These are phyloP conservation scores for Aleiodes leptofemur DNA, from an alignment of 2,888 invertebrate genomes.

Conservation along the genomic window DNA sequence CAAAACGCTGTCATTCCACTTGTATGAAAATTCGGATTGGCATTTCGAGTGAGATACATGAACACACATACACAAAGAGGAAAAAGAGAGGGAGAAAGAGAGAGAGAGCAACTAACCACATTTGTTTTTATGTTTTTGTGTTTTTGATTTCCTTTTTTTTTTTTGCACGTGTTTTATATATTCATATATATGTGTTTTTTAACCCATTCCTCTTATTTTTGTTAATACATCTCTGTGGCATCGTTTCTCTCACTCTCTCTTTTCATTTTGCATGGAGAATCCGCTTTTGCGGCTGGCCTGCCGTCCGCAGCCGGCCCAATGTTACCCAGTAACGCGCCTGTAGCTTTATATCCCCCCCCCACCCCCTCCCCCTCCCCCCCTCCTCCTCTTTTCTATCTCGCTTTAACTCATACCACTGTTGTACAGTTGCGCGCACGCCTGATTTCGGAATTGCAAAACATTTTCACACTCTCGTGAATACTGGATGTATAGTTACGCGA, in stretches of 20 bases:
- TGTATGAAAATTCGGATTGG: slow-evolving; percentile 29
- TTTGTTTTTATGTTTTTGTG: slow-evolving; percentile 30
- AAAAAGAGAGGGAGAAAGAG: background rate
- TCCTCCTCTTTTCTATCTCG: no score
- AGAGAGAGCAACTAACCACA: background rate
- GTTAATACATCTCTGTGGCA: slow-evolving; percentile 47
- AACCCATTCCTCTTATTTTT: slow-evolving; percentile 19
- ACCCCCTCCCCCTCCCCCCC: no score
- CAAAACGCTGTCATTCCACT: slow-evolving; percentile 20
- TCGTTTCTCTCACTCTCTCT: slow-evolving; percentile 52
- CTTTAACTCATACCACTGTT: no score
- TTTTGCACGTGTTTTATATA: slow-evolving; percentile 20
- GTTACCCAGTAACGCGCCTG: slow-evolving; percentile 35
- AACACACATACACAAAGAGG: background rate
- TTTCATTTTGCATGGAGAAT: slow-evolving; percentile 56
- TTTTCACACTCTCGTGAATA: slow-evolving; percentile 72
- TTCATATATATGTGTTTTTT: no score
- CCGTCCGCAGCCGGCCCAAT: slow-evolving; percentile 57
- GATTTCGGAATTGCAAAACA: slow-evolving; percentile 74
- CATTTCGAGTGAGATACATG: slow-evolving; percentile 35
- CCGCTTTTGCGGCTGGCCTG: slow-evolving; percentile 69
- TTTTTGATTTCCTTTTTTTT: slow-evolving; percentile 32
- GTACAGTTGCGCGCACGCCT: slow-evolving; percentile 60
- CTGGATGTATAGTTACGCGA: slow-evolving; percentile 42
- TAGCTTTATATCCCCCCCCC: slow-evolving; percentile 2